Percentiles rank a stretch among this genome's conserved stretches.
Conservation (phyloP, 2,797 vertebrate genomes). For the Malacoraja senta region DNA sequence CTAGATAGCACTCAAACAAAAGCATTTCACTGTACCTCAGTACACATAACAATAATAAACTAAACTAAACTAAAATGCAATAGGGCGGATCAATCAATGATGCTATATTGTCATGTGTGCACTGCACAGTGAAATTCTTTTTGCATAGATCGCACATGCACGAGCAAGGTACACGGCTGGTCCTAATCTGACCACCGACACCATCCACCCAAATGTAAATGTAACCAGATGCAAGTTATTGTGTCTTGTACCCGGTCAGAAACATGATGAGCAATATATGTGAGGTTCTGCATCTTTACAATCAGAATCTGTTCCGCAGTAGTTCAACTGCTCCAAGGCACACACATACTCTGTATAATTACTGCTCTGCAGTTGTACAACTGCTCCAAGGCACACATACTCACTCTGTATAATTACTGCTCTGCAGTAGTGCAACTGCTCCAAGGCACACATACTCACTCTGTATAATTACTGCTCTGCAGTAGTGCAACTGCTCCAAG, state of each 20-base stretch:
- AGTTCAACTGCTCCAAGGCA: neutral
- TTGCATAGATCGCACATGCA: too few species aligned
- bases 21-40: too few species aligned
- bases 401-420: neutral
- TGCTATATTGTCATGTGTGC: too few species aligned
- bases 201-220: neutral
- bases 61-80: too few species aligned
- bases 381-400: neutral
- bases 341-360: neutral
- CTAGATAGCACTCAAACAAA: too few species aligned
- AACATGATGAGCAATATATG: too few species aligned
- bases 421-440: neutral
- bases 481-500: too few species aligned
- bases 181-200: neutral
- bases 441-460: neutral
- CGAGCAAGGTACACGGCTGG: neutral
- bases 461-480: too few species aligned
- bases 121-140: too few species aligned
- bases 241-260: neutral
- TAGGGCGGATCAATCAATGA: too few species aligned
- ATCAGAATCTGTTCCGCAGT: neutral
- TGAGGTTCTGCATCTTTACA: neutral
- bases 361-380: too few species aligned
- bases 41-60: too few species aligned
- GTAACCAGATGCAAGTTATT: neutral